Percentiles rank a stretch among this genome's conserved stretches.
These are phyloP conservation scores for Microtus ochrogaster DNA, from an alignment of 2,113 vertebrate species.

Conservation along the genomic window DNA sequence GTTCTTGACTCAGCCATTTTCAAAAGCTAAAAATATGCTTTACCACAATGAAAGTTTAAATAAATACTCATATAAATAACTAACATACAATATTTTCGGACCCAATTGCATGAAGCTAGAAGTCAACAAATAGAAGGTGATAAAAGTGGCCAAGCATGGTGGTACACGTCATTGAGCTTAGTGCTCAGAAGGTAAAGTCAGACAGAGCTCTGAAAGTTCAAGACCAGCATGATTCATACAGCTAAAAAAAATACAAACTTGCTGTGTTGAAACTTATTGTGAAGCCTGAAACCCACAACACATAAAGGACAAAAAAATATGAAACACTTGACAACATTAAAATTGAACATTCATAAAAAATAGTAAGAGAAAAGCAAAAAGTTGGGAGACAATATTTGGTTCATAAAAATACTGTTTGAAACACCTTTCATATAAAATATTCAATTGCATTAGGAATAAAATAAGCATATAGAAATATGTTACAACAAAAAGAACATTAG, in stretches of 20 bases:
- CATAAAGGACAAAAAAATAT: background rate
- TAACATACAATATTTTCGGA: conserved; percentile 13
- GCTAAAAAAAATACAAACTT: background rate
- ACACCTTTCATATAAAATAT: background rate
- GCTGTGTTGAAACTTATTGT: background rate
- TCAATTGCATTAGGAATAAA: background rate
- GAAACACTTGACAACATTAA: conserved; percentile 29
- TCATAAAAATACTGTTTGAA: background rate
- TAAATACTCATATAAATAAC: conserved; percentile 7
- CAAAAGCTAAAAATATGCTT: conserved; percentile 3
- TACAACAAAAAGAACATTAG: background rate
- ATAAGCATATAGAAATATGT: background rate
- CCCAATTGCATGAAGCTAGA: conserved; percentile 6
- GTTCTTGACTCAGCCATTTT: background rate
- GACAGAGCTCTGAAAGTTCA: background rate
- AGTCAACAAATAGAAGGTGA: background rate
- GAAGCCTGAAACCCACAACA: background rate
- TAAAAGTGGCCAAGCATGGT: background rate
- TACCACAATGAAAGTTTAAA: conserved; percentile 17
- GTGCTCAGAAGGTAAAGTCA: background rate
- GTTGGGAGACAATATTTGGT: background rate
- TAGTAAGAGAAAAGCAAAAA: background rate
- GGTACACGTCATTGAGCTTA: background rate
- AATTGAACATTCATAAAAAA: conserved; percentile 2
- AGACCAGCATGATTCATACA: background rate